Base-by-base conservation (phyloP, 2,888 invertebrate species). In the Hypselothyrea guttata region DNA sequence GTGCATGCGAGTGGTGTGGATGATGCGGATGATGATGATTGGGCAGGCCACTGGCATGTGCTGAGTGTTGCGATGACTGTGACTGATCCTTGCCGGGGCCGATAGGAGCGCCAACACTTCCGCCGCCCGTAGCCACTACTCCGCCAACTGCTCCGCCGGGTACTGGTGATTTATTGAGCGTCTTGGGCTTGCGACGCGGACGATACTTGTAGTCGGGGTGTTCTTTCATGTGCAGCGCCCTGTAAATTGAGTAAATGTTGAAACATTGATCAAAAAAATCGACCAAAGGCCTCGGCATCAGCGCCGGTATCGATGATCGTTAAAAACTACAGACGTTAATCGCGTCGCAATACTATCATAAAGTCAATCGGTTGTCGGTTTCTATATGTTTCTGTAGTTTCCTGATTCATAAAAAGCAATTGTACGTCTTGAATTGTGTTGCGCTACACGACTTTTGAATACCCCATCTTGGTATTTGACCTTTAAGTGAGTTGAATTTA, bases 181-280 rank as follows among this genome's bases (percentile, higher is more conserved):
- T 94, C 89, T 96, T 96, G 3, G 96, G 96, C 90, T 97, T 96
- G 85, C 96, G 91, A 51, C 96, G 92, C 8, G 96, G 96, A 38
- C 96, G 92, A 91, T 96, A 97, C 90, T 97, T 97, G 92, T 97
- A 97, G 91, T 97, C 96, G 4, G 96, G 97, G 86, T 96, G 96
- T 88, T 97, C 96, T 90, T 96, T 96, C 96, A 97, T 97, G 92
- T 97, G 96, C 8, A 97, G 92, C 31, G 96, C 96, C 89, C 96
- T 97, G 93, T 18, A 86, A 89, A 71, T 67, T 62, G 65, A 81
- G 62, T 66, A 81, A 81, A 81, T 68, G 70, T 71, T 75, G 74
- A 44, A 68, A 63, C 54, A 69, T 62, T 71, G 73, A 83, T 76
- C 66, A 76, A 77, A 76, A 77, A 72, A 73, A 72, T 70, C 70